These are phyloP conservation scores for Cyanoliseus patagonus DNA, from an alignment of 2,113 vertebrate genomes.

Conservation along the genomic window DNA sequence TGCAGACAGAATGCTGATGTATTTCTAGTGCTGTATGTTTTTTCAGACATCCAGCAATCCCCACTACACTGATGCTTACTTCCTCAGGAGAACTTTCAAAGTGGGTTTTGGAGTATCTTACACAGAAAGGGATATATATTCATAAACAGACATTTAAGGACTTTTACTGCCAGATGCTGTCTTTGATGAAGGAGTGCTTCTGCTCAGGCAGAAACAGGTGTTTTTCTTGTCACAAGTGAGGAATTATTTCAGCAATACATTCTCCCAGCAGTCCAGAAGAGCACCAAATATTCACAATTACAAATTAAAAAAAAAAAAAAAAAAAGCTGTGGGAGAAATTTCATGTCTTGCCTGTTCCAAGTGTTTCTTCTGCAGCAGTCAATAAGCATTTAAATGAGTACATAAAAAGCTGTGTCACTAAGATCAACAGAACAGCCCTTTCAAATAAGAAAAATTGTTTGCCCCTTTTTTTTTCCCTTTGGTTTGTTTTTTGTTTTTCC, in stretches of 20 bases:
- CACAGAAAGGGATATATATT: not conserved
- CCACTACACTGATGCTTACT: fast-evolving
- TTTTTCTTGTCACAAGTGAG: not conserved
- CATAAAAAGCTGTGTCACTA: not conserved
- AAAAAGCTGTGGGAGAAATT: not conserved
- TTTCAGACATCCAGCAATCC: not conserved
- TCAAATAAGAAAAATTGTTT: not conserved
- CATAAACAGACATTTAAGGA: not conserved
- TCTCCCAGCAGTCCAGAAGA: not conserved
- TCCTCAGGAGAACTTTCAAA: not conserved
- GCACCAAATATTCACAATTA: not conserved
- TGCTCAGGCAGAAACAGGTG: not conserved
- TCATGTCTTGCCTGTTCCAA: not conserved
- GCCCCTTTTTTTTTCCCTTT: not conserved
- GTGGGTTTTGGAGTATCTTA: not conserved
- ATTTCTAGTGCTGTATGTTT: not conserved
- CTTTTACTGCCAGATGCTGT: not conserved
- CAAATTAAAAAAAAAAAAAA: not conserved
- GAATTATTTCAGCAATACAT: not conserved
- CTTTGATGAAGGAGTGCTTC: not conserved
- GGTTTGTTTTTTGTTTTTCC: not conserved
- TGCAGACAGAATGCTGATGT: not conserved
- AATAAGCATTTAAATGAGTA: not conserved
- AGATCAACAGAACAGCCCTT: not conserved
- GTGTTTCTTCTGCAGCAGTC: not conserved